Evolutionary conservation across 2,888 invertebrate species (phyloP).

Genomic region (Tetheella fluctuosa): DNA sequence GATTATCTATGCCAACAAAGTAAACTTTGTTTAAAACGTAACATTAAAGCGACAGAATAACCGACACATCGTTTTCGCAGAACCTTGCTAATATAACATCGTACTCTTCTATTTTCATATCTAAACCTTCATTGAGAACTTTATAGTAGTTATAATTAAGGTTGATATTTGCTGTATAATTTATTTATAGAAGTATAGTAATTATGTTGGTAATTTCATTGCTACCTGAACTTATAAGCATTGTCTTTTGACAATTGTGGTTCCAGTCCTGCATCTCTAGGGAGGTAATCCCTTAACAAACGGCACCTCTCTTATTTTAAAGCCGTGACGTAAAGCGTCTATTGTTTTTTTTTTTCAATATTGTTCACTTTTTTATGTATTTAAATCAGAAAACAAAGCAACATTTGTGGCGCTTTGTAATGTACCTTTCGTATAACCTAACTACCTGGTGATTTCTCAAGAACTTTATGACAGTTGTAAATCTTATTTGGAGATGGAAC

Average conservation of each 20-base stretch:
- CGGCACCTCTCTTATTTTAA: constrained; percentile 73
- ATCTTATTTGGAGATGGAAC: constrained; percentile 42
- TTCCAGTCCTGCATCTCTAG: constrained; percentile 54
- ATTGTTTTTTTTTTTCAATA: constrained; percentile 26
- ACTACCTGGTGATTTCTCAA: constrained; percentile 40
- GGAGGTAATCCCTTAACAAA: constrained; percentile 74
- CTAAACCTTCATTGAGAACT: constrained; percentile 13
- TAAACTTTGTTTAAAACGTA: constrained; percentile 45
- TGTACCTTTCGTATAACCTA: constrained; percentile 33
- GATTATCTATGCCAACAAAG: constrained; percentile 53
- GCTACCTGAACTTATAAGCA: constrained; percentile 73
- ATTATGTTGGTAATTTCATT: constrained; percentile 49
- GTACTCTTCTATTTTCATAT: constrained; percentile 22
- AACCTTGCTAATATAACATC: constrained; percentile 38
- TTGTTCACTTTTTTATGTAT: constrained; percentile 22
- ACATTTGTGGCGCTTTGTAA: constrained; percentile 40
- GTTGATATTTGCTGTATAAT: constrained; percentile 29
- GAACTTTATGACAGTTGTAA: constrained; percentile 44
- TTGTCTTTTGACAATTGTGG: constrained; percentile 73
- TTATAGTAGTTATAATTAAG: constrained; percentile 20
- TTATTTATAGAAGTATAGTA: constrained; percentile 28
- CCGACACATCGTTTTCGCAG: constrained; percentile 52
- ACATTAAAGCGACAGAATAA: constrained; percentile 44
- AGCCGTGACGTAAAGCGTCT: constrained; percentile 67
- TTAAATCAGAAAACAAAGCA: constrained; percentile 48